These are phyloP conservation scores for Drosophila mettleri DNA, from an alignment of 2,888 invertebrate species.

Conservation along the genomic window DNA sequence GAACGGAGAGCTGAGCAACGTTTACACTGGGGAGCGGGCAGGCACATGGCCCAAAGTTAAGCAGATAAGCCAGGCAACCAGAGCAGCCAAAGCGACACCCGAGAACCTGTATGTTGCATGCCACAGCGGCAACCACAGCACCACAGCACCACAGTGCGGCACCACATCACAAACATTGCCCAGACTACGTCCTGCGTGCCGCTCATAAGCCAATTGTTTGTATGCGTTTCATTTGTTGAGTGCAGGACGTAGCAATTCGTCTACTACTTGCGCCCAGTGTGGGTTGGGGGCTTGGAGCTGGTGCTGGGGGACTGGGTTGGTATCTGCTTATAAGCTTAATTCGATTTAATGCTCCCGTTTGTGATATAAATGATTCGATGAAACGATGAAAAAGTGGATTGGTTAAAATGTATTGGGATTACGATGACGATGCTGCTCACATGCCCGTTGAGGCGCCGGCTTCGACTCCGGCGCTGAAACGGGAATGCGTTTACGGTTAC, in stretches of 20 bases:
- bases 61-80: slow-evolving; percentile 72
- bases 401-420: slow-evolving; percentile 82
- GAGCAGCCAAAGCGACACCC: slow-evolving; percentile 16
- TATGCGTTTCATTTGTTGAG: slow-evolving; percentile 76
- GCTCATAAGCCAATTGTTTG: slow-evolving; percentile 77
- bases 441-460: slow-evolving; percentile 28
- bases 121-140: slow-evolving; percentile 14
- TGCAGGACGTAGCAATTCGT: slow-evolving; percentile 66
- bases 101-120: slow-evolving; percentile 28
- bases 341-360: slow-evolving; percentile 83
- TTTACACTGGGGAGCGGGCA: slow-evolving; percentile 32
- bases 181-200: slow-evolving; percentile 58
- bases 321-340: slow-evolving; percentile 79
- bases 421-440: slow-evolving; percentile 47
- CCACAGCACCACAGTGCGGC: slow-evolving; percentile 25
- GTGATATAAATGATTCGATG: slow-evolving; percentile 81
- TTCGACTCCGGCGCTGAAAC: slow-evolving; percentile 24
- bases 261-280: slow-evolving; percentile 33
- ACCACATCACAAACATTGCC: slow-evolving; percentile 53
- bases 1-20: background rate
- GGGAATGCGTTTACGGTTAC: slow-evolving; percentile 72
- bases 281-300: background rate
- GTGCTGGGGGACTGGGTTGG: background rate
- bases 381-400: slow-evolving; percentile 82
- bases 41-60: slow-evolving; percentile 72